Conservation (phyloP, 2,888 invertebrate species). For the Stictocephala bisonia region DNA sequence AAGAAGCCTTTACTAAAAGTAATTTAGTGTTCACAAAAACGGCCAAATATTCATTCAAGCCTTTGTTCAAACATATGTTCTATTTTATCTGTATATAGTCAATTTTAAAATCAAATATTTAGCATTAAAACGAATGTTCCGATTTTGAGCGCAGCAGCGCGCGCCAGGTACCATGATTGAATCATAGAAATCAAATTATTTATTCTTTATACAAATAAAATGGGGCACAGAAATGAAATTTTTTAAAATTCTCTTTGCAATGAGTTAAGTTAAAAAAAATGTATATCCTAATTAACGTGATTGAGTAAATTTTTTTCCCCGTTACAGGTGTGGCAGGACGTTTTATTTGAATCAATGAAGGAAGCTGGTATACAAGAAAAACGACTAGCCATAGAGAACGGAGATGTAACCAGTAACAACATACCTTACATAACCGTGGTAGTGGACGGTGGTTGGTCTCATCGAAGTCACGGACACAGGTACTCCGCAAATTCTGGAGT, state of each 20-base stretch:
- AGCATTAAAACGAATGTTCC: no score
- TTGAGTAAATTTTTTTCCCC: neutral
- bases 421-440: constrained; percentile 7
- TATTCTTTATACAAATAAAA: neutral
- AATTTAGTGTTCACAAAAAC: no score
- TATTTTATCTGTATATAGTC: no score
- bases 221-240: neutral
- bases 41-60: no score
- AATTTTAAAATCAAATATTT: no score
- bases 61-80: neutral
- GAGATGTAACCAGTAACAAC: constrained; percentile 20
- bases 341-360: constrained; percentile 6
- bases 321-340: constrained; percentile 15
- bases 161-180: no score
- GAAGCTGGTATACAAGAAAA: constrained; percentile 20
- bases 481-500: constrained; percentile 25
- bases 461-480: constrained; percentile 28
- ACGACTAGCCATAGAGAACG: constrained; percentile 7
- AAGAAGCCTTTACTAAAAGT: no score
- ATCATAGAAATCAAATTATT: neutral
- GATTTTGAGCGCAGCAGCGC: neutral
- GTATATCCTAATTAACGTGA: no score
- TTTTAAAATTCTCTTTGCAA: neutral
- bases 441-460: constrained; percentile 26
- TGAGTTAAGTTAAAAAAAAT: neutral